Base-by-base conservation (phyloP, 2,797 vertebrate genomes). In the Chelmon rostratus region DNA sequence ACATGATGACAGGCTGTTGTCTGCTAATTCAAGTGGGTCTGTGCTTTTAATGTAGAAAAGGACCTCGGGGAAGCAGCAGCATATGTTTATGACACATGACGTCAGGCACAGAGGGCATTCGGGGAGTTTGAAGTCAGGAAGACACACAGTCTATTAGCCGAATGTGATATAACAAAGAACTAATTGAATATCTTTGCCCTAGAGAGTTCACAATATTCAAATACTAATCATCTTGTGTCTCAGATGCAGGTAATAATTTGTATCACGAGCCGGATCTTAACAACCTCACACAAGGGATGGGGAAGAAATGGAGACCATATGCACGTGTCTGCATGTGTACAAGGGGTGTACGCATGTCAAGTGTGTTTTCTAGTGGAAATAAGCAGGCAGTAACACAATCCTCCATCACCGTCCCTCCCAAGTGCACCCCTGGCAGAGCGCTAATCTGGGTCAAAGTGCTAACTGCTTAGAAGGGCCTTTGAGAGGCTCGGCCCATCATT, bases 401-500 rank as follows among this genome's bases (percentile, higher is more conserved):
- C 73, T 92, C 79, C 83, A 82, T 88, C 66, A 84, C 85, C 73
- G 73, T 66, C 73, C 58, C 82, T 92, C 83, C 87, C 87, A 61
- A 83, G 88, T 83, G 91, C 72, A 85, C 84, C 78, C 69, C 84
- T 86, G 83, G 86, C 86, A 69, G 80, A 83, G 81, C 50, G 76
- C 84, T 95, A 93, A 95, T 95, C 92, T 94, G 92, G 95, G 94
- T 94, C 95, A 94, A 84, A 94, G 93, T 89, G 88, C 86, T 93
- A 95, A 95, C 88, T 84, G 89, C 90, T 91, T 57, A 78, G 89
- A 88, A 82, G 85, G 82, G 86, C 91, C 88, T 85, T 66, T 73
- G 85, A 94, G 91, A 91, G 79, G 73, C 81, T 88, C 66, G 62
- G 83, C 86, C 79, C 68, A 89, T 91, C 86, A 86, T 90, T 91